These are phyloP conservation scores for Cheirogaleus medius DNA, from an alignment of 2,113 vertebrate species.

Conservation along the genomic window DNA sequence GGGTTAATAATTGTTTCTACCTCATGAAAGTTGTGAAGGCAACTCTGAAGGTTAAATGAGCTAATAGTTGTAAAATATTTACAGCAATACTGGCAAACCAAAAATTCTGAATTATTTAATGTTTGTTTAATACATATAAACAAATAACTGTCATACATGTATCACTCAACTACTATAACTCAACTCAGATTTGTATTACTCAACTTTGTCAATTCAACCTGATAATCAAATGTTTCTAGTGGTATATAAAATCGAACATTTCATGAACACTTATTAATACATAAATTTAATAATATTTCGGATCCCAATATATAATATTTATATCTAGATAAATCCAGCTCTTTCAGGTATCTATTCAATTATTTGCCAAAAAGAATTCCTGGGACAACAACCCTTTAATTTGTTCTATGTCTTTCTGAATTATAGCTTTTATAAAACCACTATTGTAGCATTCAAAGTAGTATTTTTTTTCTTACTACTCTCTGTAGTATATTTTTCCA, in stretches of 20 bases:
- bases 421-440: neutral
- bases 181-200: neutral
- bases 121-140: neutral
- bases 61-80: neutral
- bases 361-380: neutral
- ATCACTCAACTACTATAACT: neutral
- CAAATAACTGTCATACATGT: neutral
- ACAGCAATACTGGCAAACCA: accelerated
- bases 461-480: neutral
- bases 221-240: neutral
- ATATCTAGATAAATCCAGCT: neutral
- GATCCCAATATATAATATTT: neutral
- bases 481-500: neutral
- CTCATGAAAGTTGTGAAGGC: neutral
- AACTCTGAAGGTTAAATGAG: neutral
- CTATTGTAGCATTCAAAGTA: neutral
- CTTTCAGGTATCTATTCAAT: neutral
- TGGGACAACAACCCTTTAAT: neutral
- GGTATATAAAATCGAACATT: neutral
- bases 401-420: neutral
- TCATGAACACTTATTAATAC: neutral
- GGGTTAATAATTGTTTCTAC: neutral
- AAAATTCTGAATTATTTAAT: neutral
- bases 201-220: neutral
- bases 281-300: neutral